Evolutionary conservation across 1,140 invertebrate genomes (phyloP).

Genomic region (Plectrocnemia conspersa): DNA sequence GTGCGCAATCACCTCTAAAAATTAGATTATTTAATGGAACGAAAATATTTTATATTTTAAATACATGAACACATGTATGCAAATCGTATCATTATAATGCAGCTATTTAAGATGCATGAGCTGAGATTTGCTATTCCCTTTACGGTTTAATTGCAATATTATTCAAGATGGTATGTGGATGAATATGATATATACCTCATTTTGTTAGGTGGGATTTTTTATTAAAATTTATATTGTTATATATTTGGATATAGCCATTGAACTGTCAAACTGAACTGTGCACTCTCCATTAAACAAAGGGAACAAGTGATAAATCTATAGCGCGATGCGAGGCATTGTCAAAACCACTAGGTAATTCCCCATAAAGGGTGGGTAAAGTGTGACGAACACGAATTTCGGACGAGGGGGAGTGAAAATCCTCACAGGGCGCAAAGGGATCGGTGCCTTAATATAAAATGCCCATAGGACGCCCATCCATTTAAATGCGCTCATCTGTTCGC

Average conservation of each 20-base stretch:
- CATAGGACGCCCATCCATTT: slow-evolving; percentile 13
- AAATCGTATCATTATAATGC: too few relatives aligned
- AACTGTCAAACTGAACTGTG: background rate
- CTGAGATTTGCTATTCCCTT: too few relatives aligned
- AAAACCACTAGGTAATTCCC: slow-evolving; percentile 5
- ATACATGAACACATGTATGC: too few relatives aligned
- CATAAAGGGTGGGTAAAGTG: slow-evolving; percentile 3
- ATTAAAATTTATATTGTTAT: too few relatives aligned
- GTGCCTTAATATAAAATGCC: slow-evolving; percentile 8
- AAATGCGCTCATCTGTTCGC: slow-evolving; percentile 23
- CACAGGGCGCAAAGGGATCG: background rate
- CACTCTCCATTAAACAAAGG: slow-evolving; percentile 10
- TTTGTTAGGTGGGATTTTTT: too few relatives aligned
- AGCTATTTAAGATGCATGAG: too few relatives aligned
- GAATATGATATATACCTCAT: too few relatives aligned
- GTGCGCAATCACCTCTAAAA: slow-evolving; percentile 28
- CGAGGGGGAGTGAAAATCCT: slow-evolving; percentile 8
- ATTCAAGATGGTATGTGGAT: too few relatives aligned
- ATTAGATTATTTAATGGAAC: slow-evolving; percentile 22
- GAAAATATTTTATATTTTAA: too few relatives aligned
- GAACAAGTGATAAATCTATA: background rate
- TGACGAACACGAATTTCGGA: slow-evolving; percentile 4
- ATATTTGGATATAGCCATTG: too few relatives aligned
- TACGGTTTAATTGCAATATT: too few relatives aligned
- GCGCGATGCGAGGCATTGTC: slow-evolving; percentile 6